These are phyloP conservation scores for Venusia cambrica DNA, from an alignment of 2,888 invertebrate species.

Conservation along the genomic window DNA sequence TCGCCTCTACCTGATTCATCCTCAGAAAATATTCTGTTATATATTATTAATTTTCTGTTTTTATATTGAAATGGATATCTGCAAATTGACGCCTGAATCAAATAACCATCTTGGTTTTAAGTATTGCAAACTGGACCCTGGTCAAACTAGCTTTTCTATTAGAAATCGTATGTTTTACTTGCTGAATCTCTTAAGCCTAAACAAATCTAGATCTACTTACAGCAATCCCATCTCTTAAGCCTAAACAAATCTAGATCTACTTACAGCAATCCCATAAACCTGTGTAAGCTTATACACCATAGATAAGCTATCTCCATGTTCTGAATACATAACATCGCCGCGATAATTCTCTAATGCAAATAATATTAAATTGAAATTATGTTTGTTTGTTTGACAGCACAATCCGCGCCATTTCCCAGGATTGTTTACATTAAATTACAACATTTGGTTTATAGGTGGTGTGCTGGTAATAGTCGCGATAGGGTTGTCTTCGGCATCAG, in stretches of 20 bases:
- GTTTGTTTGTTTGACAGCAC: constrained; percentile 50
- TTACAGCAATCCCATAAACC: constrained; percentile 5
- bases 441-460: constrained; percentile 61
- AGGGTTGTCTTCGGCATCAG: constrained; percentile 19
- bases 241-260: constrained; percentile 2
- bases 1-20: too few relatives aligned
- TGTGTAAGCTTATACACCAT: constrained; percentile 2
- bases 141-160: too few relatives aligned
- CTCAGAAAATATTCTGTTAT: too few relatives aligned
- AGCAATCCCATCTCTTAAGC: constrained; percentile 3
- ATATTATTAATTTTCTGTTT: too few relatives aligned
- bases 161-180: too few relatives aligned
- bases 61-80: too few relatives aligned
- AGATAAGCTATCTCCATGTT: constrained; percentile 13
- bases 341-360: constrained; percentile 23
- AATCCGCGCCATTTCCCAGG: constrained; percentile 60
- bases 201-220: constrained; percentile 1
- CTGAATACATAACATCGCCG: constrained; percentile 14
- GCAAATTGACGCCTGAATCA: too few relatives aligned
- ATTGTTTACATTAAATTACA: constrained; percentile 73
- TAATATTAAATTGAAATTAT: constrained; percentile 28
- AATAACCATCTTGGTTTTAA: too few relatives aligned
- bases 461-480: constrained; percentile 41
- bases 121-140: too few relatives aligned
- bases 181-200: constrained; percentile 2